phyloP scores from a whole-genome alignment of 2,888 invertebrate genomes.

The Troides helena region DNA sequence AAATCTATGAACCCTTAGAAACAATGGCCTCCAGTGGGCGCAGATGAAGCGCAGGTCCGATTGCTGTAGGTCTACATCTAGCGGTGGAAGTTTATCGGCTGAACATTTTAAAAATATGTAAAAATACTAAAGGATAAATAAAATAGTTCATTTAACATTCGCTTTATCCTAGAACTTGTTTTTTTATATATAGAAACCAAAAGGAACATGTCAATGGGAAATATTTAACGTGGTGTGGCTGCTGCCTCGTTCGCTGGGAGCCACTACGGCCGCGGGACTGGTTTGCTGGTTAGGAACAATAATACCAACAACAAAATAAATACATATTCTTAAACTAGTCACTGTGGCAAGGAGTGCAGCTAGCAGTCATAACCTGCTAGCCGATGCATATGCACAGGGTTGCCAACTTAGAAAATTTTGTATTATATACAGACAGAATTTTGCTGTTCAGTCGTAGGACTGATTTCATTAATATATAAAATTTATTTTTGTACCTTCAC shows the following conservation, averaged over 20 bases:
- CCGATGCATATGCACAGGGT: slow-evolving; percentile 37
- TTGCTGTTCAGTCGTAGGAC: too few relatives aligned
- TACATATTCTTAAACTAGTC: slow-evolving; percentile 1
- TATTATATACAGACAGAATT: too few relatives aligned
- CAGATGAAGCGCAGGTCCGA: too few relatives aligned
- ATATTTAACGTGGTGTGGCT: background rate
- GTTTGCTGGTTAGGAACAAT: slow-evolving; percentile 1
- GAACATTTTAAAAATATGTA: too few relatives aligned
- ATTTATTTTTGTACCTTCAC: too few relatives aligned
- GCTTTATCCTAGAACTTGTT: slow-evolving; percentile 4
- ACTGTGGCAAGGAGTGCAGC: slow-evolving; percentile 34
- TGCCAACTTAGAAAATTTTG: slow-evolving; percentile 10
- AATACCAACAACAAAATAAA: slow-evolving; percentile 1
- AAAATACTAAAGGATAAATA: slow-evolving; percentile 1
- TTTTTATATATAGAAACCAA: background rate
- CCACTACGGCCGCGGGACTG: slow-evolving; percentile 5
- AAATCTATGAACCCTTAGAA: too few relatives aligned
- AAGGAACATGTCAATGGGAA: background rate
- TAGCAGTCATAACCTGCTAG: slow-evolving; percentile 50
- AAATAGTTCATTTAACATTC: background rate
- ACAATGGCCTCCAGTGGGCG: too few relatives aligned
- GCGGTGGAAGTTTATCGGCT: too few relatives aligned
- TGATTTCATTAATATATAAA: too few relatives aligned
- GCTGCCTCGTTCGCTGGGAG: slow-evolving; percentile 7
- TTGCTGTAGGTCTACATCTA: too few relatives aligned